Evolutionary conservation across 2,113 vertebrate species (phyloP), one percentile per base, ranked within the genome.

Genomic region (Thinocorus orbignyianus): DNA sequence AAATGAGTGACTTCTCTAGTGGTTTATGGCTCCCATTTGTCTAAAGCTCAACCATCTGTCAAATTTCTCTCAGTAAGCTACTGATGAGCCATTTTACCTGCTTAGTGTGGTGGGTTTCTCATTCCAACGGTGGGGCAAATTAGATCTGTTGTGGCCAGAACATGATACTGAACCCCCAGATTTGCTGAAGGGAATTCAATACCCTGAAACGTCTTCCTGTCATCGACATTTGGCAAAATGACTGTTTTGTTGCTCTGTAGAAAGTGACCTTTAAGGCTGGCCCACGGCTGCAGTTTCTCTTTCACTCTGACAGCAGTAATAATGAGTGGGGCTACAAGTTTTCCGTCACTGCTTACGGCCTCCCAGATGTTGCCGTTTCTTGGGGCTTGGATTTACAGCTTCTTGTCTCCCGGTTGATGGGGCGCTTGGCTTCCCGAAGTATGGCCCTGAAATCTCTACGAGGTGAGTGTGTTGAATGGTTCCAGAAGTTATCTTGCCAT

Each of bases 271-370:
- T 99, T 95, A 99, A 99, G 93, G 98, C 98, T 11, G 99, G 99
- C 57, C 99, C 99, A 94, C 99, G 99, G 97, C 98, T 99, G 79
- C 99, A 99, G 98, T 99, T 99, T 98, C 98, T 99, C 89, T 99
- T 99, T 98, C 99, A 99, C 98, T 99, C 99, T 41, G 99, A 99
- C 94, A 99, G 98, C 98, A 99, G 99, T 83, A 99, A 99, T 95
- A 99, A 99, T 28, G 99, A 99, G 97, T 99, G 99, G 99, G 99
- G 99, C 86, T 99, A 99, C 98, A 99, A 99, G 97, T 99, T 99
- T 91, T 98, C 98, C 1, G 98, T 99, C 91, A 99, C 98, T 7
- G 99, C 99, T 13, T 98, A 98, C 3, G 99, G 99, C 81, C 98
- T 99, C 10, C 99, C 99, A 1, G 99, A 99, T 58, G 98, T 99